phyloP scores from a whole-genome alignment of 2,797 vertebrate species.

The Scolopax bukidnonensis region DNA sequence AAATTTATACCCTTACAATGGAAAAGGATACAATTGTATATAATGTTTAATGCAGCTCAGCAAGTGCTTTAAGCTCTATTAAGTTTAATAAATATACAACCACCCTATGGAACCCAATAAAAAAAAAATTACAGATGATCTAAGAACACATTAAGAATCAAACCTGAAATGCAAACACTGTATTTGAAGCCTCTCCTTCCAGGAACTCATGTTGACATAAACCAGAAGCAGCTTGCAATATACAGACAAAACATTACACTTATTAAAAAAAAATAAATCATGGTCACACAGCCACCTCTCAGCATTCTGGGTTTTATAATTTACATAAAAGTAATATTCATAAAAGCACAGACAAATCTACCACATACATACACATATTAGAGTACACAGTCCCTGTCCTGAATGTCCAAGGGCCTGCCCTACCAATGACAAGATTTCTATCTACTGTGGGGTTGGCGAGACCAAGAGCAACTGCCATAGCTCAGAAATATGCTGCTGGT shows the following conservation, averaged over 20 bases:
- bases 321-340: background rate
- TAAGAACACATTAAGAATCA: background rate
- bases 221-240: fast-evolving
- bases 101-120: background rate
- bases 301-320: background rate
- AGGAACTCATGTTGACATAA: background rate
- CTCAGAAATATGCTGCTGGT: background rate
- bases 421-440: background rate
- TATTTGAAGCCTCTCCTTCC: background rate
- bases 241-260: background rate
- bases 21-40: background rate
- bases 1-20: background rate
- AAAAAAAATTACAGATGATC: background rate
- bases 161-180: background rate
- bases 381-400: background rate
- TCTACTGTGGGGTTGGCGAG: background rate
- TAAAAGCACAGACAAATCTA: background rate
- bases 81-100: slow-evolving; percentile 6
- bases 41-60: background rate
- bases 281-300: background rate
- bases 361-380: fast-evolving
- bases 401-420: background rate
- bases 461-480: background rate
- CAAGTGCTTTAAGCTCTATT: background rate
- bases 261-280: background rate